phyloP scores from a whole-genome alignment of 2,113 vertebrate genomes.

The Melanerpes formicivorus region DNA sequence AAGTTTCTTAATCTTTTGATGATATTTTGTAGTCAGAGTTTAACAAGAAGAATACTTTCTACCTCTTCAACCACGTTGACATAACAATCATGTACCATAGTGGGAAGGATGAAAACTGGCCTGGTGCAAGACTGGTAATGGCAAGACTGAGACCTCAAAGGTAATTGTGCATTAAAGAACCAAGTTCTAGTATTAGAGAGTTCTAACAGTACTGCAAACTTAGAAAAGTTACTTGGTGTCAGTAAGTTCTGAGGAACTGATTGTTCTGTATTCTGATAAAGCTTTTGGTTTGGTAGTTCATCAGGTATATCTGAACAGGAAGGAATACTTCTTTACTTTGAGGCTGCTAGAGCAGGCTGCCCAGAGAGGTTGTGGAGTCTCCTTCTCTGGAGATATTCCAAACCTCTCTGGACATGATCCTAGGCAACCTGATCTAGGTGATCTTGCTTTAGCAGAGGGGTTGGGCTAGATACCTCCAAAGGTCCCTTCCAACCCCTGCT shows the following conservation, averaged over 20 bases:
- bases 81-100: constrained; percentile 89
- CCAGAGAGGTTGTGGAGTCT: no score
- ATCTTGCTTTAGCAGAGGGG: no score
- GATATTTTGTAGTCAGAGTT: constrained; percentile 81
- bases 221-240: neutral
- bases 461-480: no score
- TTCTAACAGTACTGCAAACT: neutral
- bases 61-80: constrained; percentile 91
- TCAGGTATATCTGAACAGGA: no score
- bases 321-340: no score
- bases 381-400: no score
- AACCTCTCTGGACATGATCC: no score
- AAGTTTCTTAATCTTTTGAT: constrained; percentile 22
- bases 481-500: no score
- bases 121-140: constrained; percentile 81
- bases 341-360: no score
- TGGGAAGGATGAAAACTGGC: constrained; percentile 76
- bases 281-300: neutral
- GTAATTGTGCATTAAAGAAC: constrained; percentile 62
- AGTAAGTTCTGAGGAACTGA: neutral
- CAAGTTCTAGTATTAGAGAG: neutral
- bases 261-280: neutral
- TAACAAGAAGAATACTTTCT: constrained; percentile 88
- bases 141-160: constrained; percentile 88
- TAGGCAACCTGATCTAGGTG: no score